These are phyloP conservation scores for Drosophila sulfurigaster DNA, from an alignment of 1,140 invertebrate species.

Conservation along the genomic window DNA sequence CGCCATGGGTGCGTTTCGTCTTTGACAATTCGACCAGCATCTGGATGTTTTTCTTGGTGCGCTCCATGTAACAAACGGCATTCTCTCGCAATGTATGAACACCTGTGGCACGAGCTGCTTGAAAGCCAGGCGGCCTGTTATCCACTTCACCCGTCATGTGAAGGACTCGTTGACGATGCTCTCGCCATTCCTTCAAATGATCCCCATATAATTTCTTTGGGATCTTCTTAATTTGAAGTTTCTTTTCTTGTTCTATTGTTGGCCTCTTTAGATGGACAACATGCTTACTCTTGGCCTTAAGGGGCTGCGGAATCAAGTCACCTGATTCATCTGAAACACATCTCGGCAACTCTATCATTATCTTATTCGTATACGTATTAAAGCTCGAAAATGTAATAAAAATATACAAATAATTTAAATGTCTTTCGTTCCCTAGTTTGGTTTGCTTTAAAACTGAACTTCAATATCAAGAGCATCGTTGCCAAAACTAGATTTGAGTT, in stretches of 20 bases:
- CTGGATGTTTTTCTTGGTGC: constrained; percentile 24
- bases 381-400: neutral
- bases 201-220: neutral
- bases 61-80: constrained; percentile 11
- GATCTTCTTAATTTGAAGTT: neutral
- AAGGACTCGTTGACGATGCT: constrained; percentile 11
- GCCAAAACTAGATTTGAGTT: neutral
- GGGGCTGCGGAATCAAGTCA: neutral
- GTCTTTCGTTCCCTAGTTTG: neutral
- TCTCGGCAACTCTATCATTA: constrained; percentile 18
- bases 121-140: neutral
- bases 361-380: neutral
- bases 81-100: neutral
- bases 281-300: neutral
- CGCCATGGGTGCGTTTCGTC: constrained; percentile 24
- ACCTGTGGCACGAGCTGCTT: neutral
- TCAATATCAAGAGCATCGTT: neutral
- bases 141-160: neutral
- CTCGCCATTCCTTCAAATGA: neutral
- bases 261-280: neutral
- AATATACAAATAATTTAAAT: constrained; percentile 6
- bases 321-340: constrained; percentile 6
- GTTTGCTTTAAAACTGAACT: neutral
- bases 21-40: constrained; percentile 23
- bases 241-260: neutral